These are phyloP conservation scores for Plotosus lineatus DNA, from an alignment of 2,113 vertebrate genomes.

Conservation along the genomic window DNA sequence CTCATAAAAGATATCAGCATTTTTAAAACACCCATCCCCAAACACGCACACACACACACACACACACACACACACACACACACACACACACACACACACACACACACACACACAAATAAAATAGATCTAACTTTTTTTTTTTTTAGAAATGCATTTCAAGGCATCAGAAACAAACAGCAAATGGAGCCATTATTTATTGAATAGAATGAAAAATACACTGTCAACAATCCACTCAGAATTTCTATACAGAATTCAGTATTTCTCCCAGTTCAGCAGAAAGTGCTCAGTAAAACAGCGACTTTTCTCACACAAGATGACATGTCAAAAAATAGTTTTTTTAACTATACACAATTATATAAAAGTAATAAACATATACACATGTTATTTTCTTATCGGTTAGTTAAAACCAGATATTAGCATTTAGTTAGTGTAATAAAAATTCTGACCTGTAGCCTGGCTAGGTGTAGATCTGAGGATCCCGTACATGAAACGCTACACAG, in stretches of 20 bases:
- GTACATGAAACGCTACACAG: constrained; percentile 65
- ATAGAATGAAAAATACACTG: not conserved
- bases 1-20: no score
- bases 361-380: not conserved
- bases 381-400: not conserved
- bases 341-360: not conserved
- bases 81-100: not conserved
- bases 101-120: not conserved
- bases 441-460: constrained; percentile 74
- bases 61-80: no score
- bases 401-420: constrained; percentile 2
- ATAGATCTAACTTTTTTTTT: not conserved
- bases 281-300: not conserved
- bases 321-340: not conserved
- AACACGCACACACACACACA: no score
- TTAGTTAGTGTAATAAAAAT: constrained; percentile 33
- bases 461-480: constrained; percentile 67
- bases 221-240: not conserved
- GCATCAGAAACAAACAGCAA: not conserved
- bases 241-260: not conserved
- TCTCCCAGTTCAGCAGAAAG: not conserved
- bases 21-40: no score
- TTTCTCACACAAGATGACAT: not conserved
- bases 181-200: not conserved
- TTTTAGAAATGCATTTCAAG: not conserved